phyloP scores from a whole-genome alignment of 2,113 vertebrate genomes.

The Terrapene triunguis region DNA sequence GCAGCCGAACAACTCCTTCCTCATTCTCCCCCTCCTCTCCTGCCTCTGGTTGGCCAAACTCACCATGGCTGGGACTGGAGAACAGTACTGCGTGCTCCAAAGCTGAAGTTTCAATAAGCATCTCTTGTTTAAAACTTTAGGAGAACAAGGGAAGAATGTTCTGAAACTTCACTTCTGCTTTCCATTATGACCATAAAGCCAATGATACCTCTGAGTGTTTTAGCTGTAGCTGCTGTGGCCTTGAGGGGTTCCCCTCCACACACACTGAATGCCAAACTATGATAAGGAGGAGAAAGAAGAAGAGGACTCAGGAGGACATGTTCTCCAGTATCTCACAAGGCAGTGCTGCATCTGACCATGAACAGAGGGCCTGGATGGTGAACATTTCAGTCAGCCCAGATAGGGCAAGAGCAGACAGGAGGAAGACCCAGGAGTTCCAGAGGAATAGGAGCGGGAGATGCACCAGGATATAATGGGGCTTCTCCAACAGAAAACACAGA shows the following conservation, averaged over 20 bases:
- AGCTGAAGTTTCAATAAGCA: background rate
- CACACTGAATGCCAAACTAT: background rate
- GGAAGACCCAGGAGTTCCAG: too few species aligned
- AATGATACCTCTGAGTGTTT: too few species aligned
- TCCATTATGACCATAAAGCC: too few species aligned
- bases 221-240: too few species aligned
- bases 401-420: too few species aligned
- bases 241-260: background rate
- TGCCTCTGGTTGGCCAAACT: background rate
- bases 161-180: background rate
- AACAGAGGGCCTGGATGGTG: too few species aligned
- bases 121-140: background rate
- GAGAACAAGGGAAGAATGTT: background rate
- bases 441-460: background rate
- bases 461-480: background rate
- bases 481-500: background rate
- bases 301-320: background rate
- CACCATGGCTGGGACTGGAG: background rate
- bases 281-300: background rate
- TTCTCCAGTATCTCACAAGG: background rate
- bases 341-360: too few species aligned
- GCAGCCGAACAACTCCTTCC: background rate
- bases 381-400: too few species aligned
- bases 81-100: background rate
- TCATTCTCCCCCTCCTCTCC: background rate